Evolutionary conservation across 53 echinoderm and acorn worm species (phyloP), one percentile per base, ranked within the genome.

Genomic region (Glandiceps talaboti): DNA sequence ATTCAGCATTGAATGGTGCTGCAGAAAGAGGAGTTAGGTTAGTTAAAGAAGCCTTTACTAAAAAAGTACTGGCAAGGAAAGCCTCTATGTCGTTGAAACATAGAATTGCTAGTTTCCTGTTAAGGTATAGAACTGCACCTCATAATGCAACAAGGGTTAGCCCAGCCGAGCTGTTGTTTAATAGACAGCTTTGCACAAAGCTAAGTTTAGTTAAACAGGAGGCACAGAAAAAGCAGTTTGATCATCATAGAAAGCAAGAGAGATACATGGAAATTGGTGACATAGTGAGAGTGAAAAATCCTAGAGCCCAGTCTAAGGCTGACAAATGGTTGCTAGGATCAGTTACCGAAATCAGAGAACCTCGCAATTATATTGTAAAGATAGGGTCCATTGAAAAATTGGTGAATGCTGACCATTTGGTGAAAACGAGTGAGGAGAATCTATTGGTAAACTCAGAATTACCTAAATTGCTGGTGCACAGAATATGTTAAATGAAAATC

Each of bases 141-240:
- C 88, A 91, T 31, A 82, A 78, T 33, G 86, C 79, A 26, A 91
- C 86, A 30, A 45, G 79, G 27, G 72, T 79, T 25, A 84, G 86
- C 29, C 88, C 88, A 75, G 91, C 88, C 33, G 91, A 91, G 72
- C 81, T 86, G 75, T 80, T 91, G 28, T 75, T 85, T 77, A 91
- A 91, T 29, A 33, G 85, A 31, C 28, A 84, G 33, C 33, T 75
- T 79, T 79, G 87, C 30, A 73, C 84, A 30, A 75, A 84, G 28
- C 90, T 87, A 25, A 80, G 75, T 85, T 73, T 84, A 26, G 82
- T 64, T 1, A 85, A 83, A 33, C 89, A 88, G 81, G 20, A 14
- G 78, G 25, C 31, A 1, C 85, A 85, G 32, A 79, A 74, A 32
- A 33, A 74, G 32, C 85, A 6, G 27, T 73, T 0, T 78, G 75